A percentile compares a stretch with the other conserved stretches of the same genome.
Conservation (phyloP, 2,888 invertebrate species). For the Cantharis nigra region DNA sequence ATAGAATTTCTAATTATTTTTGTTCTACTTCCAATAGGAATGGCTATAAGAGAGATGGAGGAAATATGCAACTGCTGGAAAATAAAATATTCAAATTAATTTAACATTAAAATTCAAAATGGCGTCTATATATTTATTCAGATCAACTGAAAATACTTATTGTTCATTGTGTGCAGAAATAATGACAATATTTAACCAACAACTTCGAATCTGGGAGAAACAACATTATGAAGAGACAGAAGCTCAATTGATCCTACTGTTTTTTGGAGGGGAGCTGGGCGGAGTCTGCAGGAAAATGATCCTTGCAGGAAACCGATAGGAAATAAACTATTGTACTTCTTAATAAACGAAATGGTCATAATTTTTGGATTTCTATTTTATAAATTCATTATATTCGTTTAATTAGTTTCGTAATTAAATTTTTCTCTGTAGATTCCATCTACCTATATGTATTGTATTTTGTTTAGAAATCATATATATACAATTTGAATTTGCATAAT, state of each 20-base stretch:
- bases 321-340: neutral
- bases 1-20: neutral
- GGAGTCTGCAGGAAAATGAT: slow-evolving; percentile 32
- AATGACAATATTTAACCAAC: slow-evolving; percentile 41
- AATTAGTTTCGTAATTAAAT: neutral
- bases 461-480: neutral
- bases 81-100: slow-evolving; percentile 28
- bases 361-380: neutral
- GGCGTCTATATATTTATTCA: slow-evolving; percentile 33
- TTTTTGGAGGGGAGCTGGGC: slow-evolving; percentile 39
- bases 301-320: slow-evolving; percentile 12
- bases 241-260: slow-evolving; percentile 33
- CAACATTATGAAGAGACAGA: slow-evolving; percentile 32
- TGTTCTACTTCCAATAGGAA: neutral
- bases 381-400: neutral
- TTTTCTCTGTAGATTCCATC: neutral
- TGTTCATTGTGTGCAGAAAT: slow-evolving; percentile 28
- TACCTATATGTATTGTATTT: neutral
- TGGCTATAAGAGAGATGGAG: neutral
- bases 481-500: neutral
- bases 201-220: slow-evolving; percentile 36
- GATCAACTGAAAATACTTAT: slow-evolving; percentile 25
- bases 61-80: slow-evolving; percentile 7
- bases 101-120: slow-evolving; percentile 36
- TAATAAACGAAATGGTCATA: neutral